phyloP scores from a whole-genome alignment of 92 coral and sea anemone species.

The Porites divaricata region DNA sequence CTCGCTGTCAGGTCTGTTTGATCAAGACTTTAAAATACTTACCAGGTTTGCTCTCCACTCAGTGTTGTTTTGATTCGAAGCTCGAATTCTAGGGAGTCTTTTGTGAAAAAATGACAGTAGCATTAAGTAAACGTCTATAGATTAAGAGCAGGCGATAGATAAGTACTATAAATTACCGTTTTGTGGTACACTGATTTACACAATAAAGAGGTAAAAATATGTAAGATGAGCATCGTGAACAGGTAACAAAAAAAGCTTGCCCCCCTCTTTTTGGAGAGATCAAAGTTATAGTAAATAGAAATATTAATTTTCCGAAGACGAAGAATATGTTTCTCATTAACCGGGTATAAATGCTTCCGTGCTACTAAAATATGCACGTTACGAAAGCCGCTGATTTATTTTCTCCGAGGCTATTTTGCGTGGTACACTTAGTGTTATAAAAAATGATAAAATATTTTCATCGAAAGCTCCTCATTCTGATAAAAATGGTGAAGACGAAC shows the following conservation, averaged over 20 bases:
- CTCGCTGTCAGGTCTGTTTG: too few relatives aligned
- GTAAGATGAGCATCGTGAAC: background rate
- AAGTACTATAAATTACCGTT: background rate
- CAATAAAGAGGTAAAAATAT: background rate
- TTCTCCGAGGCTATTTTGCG: constrained; percentile 6
- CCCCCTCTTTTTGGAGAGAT: background rate
- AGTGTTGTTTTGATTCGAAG: background rate
- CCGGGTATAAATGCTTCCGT: background rate
- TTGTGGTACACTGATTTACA: background rate
- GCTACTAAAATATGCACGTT: background rate
- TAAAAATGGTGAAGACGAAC: background rate
- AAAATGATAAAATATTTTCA: background rate
- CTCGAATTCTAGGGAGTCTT: background rate
- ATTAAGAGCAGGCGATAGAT: background rate
- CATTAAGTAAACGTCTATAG: background rate
- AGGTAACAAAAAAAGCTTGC: background rate
- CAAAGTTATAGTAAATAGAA: background rate
- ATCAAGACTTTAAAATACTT: background rate
- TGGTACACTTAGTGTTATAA: background rate
- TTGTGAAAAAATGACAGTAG: background rate
- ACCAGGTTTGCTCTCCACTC: background rate
- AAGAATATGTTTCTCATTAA: background rate
- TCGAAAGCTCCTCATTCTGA: background rate
- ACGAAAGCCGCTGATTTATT: background rate
- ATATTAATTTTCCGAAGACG: background rate